phyloP scores from a whole-genome alignment of 2,888 invertebrate species.

The Rhamnusium bicolor region DNA sequence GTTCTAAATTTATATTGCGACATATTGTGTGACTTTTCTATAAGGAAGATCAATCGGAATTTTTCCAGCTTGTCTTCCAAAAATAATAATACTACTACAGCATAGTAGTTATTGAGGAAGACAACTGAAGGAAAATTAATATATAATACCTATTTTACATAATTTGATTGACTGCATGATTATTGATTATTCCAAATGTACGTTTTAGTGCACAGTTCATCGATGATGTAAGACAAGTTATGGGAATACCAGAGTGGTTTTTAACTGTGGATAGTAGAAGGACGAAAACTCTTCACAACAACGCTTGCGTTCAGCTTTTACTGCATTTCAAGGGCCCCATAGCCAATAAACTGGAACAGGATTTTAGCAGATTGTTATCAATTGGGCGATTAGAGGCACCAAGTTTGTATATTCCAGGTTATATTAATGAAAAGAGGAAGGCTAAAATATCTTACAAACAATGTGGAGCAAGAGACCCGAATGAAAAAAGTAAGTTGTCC shows the following conservation, averaged over 20 bases:
- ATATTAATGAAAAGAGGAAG: slow-evolving; percentile 80
- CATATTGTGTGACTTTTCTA: no score
- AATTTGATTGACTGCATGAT: no score
- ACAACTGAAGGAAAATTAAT: no score
- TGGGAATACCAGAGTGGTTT: slow-evolving; percentile 95
- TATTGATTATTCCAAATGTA: no score
- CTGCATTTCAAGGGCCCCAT: slow-evolving; percentile 90
- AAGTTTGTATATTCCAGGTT: slow-evolving; percentile 85
- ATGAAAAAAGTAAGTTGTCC: slow-evolving; percentile 78
- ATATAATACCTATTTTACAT: no score
- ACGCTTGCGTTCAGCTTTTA: slow-evolving; percentile 87
- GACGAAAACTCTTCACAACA: slow-evolving; percentile 83
- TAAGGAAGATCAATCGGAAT: no score
- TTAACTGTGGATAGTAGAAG: slow-evolving; percentile 86
- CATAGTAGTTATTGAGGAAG: no score
- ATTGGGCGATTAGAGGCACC: slow-evolving; percentile 84
- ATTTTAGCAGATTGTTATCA: slow-evolving; percentile 83
- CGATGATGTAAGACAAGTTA: slow-evolving; percentile 83
- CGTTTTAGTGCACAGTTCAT: slow-evolving; percentile 86
- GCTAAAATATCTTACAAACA: slow-evolving; percentile 81
- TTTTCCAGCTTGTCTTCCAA: no score
- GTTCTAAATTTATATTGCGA: no score
- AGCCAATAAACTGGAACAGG: slow-evolving; percentile 85
- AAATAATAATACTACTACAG: no score
- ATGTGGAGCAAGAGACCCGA: slow-evolving; percentile 84